These are phyloP conservation scores for Aporophyla lueneburgensis DNA, from an alignment of 2,888 invertebrate species.

Conservation along the genomic window DNA sequence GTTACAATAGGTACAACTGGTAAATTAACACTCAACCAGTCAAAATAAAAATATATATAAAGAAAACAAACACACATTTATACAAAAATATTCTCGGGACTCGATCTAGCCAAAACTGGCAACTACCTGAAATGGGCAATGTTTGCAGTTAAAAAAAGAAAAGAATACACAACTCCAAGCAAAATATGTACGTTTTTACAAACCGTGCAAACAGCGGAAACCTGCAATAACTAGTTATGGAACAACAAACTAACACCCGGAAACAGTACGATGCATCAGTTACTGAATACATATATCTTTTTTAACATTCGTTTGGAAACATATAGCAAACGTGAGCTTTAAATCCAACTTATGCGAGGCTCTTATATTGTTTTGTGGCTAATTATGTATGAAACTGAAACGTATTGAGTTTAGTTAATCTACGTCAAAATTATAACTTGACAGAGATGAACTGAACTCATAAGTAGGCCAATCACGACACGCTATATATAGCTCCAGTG, in stretches of 20 bases:
- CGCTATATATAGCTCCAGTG: not conserved
- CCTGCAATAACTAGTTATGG: conserved; percentile 5
- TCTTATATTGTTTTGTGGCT: not conserved
- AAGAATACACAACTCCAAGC: not conserved
- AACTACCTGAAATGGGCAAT: not conserved
- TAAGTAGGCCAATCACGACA: no score
- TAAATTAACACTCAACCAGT: not conserved
- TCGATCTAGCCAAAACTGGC: not conserved
- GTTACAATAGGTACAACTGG: not conserved
- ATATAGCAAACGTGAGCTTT: conserved; percentile 13
- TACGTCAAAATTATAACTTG: not conserved
- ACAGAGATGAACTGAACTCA: no score
- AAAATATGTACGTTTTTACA: not conserved
- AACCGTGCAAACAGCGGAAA: not conserved
- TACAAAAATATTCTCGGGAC: not conserved
- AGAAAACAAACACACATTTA: not conserved
- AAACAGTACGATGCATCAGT: conserved; percentile 9
- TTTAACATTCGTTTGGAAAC: conserved; percentile 8
- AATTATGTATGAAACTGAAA: conserved; percentile 15
- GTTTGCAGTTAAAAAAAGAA: not conserved
- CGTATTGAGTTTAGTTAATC: conserved; percentile 8
- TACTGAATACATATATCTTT: conserved; percentile 9
- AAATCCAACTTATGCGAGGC: conserved; percentile 4
- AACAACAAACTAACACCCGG: not conserved
- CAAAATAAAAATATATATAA: not conserved